Base-by-base conservation (phyloP, 2,888 invertebrate genomes). In the Lycophotia porphyrea region DNA sequence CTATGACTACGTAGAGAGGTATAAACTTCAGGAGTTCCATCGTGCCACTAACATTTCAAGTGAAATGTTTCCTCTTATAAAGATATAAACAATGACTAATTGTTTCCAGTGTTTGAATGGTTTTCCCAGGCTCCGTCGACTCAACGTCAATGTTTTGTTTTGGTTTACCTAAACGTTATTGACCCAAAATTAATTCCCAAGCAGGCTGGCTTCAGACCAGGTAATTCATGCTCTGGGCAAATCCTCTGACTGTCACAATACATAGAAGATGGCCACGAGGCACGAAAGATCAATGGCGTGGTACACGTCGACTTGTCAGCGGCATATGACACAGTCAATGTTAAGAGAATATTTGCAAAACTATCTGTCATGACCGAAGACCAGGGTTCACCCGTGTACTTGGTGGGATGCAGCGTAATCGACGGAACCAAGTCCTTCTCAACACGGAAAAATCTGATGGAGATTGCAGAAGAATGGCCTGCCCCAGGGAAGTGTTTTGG, bases 61-160 rank as follows among this genome's bases (percentile, higher is more conserved):
- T 13, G 71, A 78, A 80, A 68, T 52, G 49, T 68, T 61, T n/a
- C n/a, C 60, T 52, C 65, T 82, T 87, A 82, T 87, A 87, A 79
- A 82, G 84, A n/a, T n/a, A 63, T 68, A 72, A 21, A 78, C 86
- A 85, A 85, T 78, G 76, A 47, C 61, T 76, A 76, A 49, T 77
- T 74, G 67, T 74, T 73, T 67, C 60, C 73, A 49, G n/a, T 74
- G 72, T 77, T 76, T 74, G 70, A 11, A 24, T 39, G 13, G 21
- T 58, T 77, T n/a, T 86, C 86, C 71, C 86, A 86, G 75, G 84
- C 78, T 72, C 36, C 2, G 39, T 39, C 63, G 34, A 76, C 78
- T 63, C 68, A 83, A 74, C 39, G 36, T 1, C 47, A 36, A 60
- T 82, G 80, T 80, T 83, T 74, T 80, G 74, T 36, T 77, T 69